Base-by-base conservation (phyloP, 2,888 invertebrate genomes). In the Eupithecia inturbata region DNA sequence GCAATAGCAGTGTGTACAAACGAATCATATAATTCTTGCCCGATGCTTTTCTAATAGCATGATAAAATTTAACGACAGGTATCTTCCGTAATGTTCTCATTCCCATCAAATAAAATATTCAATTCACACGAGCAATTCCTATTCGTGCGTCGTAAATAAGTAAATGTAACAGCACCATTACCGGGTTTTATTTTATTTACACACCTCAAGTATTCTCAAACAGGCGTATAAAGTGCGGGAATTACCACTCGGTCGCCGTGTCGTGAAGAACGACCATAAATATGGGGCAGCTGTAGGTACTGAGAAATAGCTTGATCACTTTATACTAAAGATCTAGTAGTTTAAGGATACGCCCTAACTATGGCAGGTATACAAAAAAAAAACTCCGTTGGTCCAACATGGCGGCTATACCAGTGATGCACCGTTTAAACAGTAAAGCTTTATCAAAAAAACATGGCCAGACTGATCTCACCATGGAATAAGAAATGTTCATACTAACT, bases 101-200 rank as follows among this genome's bases (percentile, higher is more conserved):
- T 31, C 19, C 53, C 67, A 72, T 75, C 62, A 75, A 74, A 68
- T 49, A 71, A 74, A 64, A 68, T 26, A 75, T 75, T 72, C 69
- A 75, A 75, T 75, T 75, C 75, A 70, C 72, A 62, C 69, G 68
- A 73, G 76, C 76, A 71, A 77, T 79, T 78, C 57, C 39, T 71
- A 68, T 71, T 67, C 74, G 73, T 80, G 77, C 75, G 79, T 82
- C 83, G 87, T 90, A 88, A 87, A 89, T 88, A 89, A 87, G 83
- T 84, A 85, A 87, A 87, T 85, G 85, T 86, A 85, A 89, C 86
- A 87, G 83, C 81, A 78, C 88, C 86, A 88, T 91, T 90, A 90
- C 86, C 80, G 81, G 87, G 84, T 87, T 89, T 91, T 89, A 91
- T 90, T 91, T 91, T 91, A 91, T 91, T 90, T 90, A 89, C 88